A percentile compares a stretch with the other conserved stretches of the same genome.
phyloP scores from a whole-genome alignment of 2,797 vertebrate genomes.

The Urosaurus nigricauda region DNA sequence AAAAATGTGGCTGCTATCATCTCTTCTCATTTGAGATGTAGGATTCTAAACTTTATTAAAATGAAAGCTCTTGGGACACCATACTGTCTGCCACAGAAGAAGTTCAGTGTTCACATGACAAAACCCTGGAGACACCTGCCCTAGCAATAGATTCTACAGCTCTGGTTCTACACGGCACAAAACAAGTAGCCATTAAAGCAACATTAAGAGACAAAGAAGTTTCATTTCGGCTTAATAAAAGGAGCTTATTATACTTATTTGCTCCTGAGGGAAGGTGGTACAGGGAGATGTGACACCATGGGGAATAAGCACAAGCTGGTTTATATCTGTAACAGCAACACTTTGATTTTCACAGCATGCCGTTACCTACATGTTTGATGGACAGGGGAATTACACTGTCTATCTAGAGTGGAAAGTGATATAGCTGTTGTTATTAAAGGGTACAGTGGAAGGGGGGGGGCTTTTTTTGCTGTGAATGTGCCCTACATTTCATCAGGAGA shows the following conservation, averaged over 20 bases:
- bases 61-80: background rate
- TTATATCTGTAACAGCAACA: conserved; percentile 41
- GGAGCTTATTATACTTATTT: conserved; percentile 39
- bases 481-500: background rate
- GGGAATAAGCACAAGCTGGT: conserved; percentile 39
- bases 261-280: conserved; percentile 13
- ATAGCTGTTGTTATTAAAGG: conserved; percentile 67
- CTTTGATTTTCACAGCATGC: conserved; percentile 61
- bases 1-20: no score
- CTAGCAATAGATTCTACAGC: no score
- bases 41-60: background rate
- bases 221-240: conserved; percentile 38
- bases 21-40: background rate
- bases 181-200: conserved; percentile 14
- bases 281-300: conserved; percentile 18
- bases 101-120: background rate
- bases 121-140: background rate
- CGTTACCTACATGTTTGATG: conserved; percentile 50
- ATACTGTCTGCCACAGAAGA: background rate
- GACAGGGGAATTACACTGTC: conserved; percentile 64
- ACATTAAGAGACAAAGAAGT: conserved; percentile 6
- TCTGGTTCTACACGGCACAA: background rate
- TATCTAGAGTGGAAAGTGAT: conserved; percentile 50
- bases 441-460: background rate
- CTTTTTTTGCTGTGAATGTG: conserved; percentile 41